A percentile compares a stretch with the other conserved stretches of the same genome.
phyloP scores from a whole-genome alignment of 2,797 vertebrate genomes.

The Trichosurus vulpecula region DNA sequence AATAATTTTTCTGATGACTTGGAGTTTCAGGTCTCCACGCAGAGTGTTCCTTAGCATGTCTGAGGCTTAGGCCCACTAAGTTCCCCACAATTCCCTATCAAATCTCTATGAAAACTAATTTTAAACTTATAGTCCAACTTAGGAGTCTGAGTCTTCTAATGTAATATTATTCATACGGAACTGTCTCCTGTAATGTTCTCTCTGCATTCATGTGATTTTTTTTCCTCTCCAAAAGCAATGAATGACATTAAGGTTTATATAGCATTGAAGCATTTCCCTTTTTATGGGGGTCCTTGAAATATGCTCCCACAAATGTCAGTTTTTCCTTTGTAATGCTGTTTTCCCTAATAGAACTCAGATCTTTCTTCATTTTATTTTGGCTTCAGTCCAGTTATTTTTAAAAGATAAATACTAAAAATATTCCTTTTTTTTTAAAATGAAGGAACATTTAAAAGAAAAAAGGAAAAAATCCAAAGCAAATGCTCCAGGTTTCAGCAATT shows the following conservation, averaged over 20 bases:
- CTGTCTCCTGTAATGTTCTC: not conserved
- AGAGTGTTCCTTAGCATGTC: not conserved
- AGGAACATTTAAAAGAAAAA: not conserved
- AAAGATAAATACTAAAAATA: not conserved
- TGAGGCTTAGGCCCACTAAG: no score
- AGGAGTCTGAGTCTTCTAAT: not conserved
- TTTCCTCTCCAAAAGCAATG: not conserved
- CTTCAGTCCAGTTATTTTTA: not conserved
- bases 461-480: not conserved
- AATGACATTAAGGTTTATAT: not conserved
- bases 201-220: not conserved
- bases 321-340: not conserved
- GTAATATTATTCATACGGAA: not conserved
- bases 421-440: not conserved
- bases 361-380: not conserved
- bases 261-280: not conserved
- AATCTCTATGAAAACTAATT: not conserved
- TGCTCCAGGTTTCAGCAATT: not conserved
- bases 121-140: not conserved
- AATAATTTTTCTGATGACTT: not conserved
- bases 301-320: not conserved
- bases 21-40: not conserved
- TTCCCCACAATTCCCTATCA: not conserved
- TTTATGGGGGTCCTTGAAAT: not conserved
- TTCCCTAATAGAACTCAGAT: not conserved